phyloP scores from a whole-genome alignment of 2,888 invertebrate genomes.

The Epistrophe grossulariae region DNA sequence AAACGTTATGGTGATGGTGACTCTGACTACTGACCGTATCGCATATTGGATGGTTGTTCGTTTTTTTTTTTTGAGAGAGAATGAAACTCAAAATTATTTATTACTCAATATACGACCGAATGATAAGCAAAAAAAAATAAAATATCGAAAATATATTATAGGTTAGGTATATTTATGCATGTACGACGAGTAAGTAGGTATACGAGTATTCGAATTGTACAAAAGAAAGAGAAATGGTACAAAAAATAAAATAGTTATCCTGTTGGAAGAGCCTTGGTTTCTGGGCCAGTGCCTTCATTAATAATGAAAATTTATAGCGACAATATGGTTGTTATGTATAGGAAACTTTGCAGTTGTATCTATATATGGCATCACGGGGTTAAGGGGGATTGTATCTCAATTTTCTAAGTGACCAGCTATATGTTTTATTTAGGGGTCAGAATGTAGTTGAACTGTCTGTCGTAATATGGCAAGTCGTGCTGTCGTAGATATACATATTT shows the following conservation, averaged over 20 bases:
- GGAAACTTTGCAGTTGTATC: slow-evolving; percentile 9
- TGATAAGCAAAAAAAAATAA: slow-evolving; percentile 44
- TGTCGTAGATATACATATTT: too few species aligned
- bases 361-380: not conserved
- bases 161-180: not conserved
- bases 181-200: too few species aligned
- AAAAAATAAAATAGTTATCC: slow-evolving; percentile 11
- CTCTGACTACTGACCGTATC: slow-evolving; percentile 55
- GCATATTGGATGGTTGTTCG: not conserved
- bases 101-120: slow-evolving; percentile 38
- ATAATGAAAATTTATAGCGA: slow-evolving; percentile 73
- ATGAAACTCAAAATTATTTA: slow-evolving; percentile 64
- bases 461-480: slow-evolving; percentile 14
- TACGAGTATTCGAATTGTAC: not conserved
- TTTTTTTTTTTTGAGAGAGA: slow-evolving; percentile 1
- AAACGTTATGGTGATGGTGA: slow-evolving; percentile 33
- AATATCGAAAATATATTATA: not conserved
- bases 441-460: slow-evolving; percentile 5
- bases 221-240: slow-evolving; percentile 8
- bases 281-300: slow-evolving; percentile 71
- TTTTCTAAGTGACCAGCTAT: slow-evolving; percentile 69
- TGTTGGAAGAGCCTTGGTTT: slow-evolving; percentile 43
- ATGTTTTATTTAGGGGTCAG: slow-evolving; percentile 63
- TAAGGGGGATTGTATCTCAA: slow-evolving; percentile 54
- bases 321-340: slow-evolving; percentile 44